Conservation (phyloP, 1,140 invertebrate species). For the Bombus breviceps region DNA sequence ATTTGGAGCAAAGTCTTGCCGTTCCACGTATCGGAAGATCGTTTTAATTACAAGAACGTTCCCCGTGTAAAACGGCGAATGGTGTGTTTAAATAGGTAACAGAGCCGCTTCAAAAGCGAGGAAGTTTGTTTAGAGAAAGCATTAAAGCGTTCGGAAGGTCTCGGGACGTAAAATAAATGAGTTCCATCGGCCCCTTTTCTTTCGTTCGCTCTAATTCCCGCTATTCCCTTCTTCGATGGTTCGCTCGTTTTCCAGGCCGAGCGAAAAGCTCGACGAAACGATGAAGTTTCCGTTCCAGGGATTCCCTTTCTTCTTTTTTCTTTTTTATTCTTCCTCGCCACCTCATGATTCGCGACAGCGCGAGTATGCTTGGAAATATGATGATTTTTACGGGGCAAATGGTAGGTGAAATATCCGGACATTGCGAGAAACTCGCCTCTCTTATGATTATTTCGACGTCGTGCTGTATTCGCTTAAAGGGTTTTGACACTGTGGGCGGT, state of each 20-base stretch:
- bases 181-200: conserved; percentile 26
- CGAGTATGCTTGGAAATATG: background rate
- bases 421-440: background rate
- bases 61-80: background rate
- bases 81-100: conserved; percentile 1
- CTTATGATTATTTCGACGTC: background rate
- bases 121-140: conserved; percentile 18
- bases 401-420: conserved; percentile 7
- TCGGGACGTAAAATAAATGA: conserved; percentile 33
- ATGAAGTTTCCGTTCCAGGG: conserved; percentile 34
- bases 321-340: background rate
- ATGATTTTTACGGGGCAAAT: conserved; percentile 14
- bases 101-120: background rate
- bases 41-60: conserved; percentile 1
- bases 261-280: conserved; percentile 10
- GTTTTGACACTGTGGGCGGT: background rate
- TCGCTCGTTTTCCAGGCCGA: background rate
- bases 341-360: conserved; percentile 10
- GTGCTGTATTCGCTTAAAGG: background rate
- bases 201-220: background rate
- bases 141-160: conserved; percentile 14
- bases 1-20: background rate
- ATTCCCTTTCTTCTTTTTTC: background rate
- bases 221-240: background rate
- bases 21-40: background rate